A percentile compares a stretch with the other conserved stretches of the same genome.
These are phyloP conservation scores for Arizona elegans DNA, from an alignment of 2,113 vertebrate species.

Conservation along the genomic window DNA sequence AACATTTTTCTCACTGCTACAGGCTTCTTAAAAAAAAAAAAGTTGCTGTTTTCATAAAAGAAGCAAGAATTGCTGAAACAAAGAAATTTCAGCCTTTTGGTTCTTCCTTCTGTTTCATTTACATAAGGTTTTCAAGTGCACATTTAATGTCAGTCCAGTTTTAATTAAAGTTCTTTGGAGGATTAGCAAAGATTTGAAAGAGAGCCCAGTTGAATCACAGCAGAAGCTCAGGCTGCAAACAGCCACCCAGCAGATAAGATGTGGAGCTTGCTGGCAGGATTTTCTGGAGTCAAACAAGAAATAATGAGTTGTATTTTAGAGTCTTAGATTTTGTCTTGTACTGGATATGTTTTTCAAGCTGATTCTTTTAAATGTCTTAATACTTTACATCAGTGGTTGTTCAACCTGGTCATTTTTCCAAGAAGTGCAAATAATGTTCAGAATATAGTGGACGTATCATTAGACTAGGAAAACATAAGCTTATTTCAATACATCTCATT, in stretches of 20 bases:
- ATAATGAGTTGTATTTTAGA: constrained; percentile 36
- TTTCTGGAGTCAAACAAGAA: constrained; percentile 41
- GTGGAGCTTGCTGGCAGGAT: constrained; percentile 26
- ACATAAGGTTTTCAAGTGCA: constrained; percentile 64
- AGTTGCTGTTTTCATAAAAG: background rate
- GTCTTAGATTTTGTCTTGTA: background rate
- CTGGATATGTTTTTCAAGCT: background rate
- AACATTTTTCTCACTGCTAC: constrained; percentile 41
- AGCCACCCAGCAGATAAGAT: constrained; percentile 63
- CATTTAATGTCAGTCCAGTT: constrained; percentile 58
- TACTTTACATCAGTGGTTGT: background rate
- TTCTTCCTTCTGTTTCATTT: constrained; percentile 60
- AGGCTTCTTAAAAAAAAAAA: constrained; percentile 24
- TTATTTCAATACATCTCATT: background rate
- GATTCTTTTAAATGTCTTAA: constrained; percentile 28
- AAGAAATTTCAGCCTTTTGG: constrained; percentile 59
- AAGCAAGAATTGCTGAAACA: constrained; percentile 16
- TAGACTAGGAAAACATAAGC: background rate
- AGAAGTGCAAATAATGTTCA: background rate
- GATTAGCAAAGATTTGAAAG: constrained; percentile 71
- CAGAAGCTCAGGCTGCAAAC: constrained; percentile 63
- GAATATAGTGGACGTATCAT: background rate
- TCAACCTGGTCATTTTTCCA: background rate
- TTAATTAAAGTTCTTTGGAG: constrained; percentile 72
- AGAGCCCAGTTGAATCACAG: constrained; percentile 59